Percentiles rank a stretch among this genome's conserved stretches.
These are phyloP conservation scores for Allacma fusca DNA, from an alignment of 2,888 invertebrate species.

Conservation along the genomic window DNA sequence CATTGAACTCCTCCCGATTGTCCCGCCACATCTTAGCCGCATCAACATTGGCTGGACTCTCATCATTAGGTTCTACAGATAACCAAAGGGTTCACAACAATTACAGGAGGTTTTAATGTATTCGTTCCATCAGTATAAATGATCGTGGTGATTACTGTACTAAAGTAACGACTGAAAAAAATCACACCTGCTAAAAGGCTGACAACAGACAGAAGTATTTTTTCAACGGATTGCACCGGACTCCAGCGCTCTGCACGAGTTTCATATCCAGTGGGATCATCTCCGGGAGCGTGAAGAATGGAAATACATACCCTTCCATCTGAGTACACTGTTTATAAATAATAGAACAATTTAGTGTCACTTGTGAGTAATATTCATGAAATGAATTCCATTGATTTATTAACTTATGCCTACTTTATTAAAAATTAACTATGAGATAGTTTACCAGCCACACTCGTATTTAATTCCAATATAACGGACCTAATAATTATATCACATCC, in stretches of 20 bases:
- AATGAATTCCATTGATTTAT: no score
- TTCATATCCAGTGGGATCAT: conserved; percentile 99
- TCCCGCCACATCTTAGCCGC: conserved; percentile 99
- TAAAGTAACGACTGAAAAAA: not conserved
- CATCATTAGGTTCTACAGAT: conserved; percentile 91
- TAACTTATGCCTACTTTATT: no score
- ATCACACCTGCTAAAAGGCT: conserved; percentile 90
- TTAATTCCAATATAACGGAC: no score
- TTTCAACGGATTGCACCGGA: conserved; percentile 99
- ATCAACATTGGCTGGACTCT: conserved; percentile 98
- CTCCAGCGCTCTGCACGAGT: conserved; percentile 98
- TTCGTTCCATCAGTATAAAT: not conserved
- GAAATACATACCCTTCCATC: conserved; percentile 99
- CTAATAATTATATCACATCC: no score
- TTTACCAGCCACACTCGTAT: no score
- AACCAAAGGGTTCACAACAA: conserved; percentile 14
- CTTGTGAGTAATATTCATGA: not conserved
- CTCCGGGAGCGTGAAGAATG: conserved; percentile 97
- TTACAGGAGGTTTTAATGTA: no score
- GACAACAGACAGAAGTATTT: conserved; percentile 96
- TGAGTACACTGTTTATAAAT: conserved; percentile 77
- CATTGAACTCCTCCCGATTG: conserved; percentile 89
- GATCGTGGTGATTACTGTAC: not conserved
- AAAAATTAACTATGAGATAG: no score
- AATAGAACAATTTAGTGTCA: conserved; percentile 32